Percentiles rank a stretch among this genome's conserved stretches.
Conservation (phyloP, 2,888 invertebrate species). For the Tethea ocularis region DNA sequence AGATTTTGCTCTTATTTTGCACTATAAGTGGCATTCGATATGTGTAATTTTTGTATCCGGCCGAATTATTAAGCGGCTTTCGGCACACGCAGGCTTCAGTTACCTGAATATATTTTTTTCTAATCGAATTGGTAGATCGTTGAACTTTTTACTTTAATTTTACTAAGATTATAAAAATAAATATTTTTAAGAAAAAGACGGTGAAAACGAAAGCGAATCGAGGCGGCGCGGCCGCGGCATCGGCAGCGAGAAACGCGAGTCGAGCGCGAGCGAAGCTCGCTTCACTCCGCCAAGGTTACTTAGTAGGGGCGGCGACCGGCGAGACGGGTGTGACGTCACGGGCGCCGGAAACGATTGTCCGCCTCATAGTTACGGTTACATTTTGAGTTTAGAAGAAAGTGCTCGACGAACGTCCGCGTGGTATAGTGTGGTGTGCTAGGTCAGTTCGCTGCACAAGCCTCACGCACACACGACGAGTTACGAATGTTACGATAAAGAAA, state of each 20-base stretch:
- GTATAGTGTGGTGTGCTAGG: conserved; percentile 61
- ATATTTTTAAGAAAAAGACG: conserved; percentile 54
- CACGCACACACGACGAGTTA: neutral
- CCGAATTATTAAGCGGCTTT: conserved; percentile 49
- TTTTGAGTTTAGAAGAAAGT: conserved; percentile 83
- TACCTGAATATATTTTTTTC: conserved; percentile 19
- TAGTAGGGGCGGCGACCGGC: conserved; percentile 73
- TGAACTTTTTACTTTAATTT: conserved; percentile 32
- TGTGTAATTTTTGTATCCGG: conserved; percentile 74
- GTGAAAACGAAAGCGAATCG: conserved; percentile 69
- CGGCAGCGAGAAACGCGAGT: conserved; percentile 21
- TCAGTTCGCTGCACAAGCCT: conserved; percentile 57
- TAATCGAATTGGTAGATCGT: conserved; percentile 32
- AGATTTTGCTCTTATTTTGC: conserved; percentile 76
- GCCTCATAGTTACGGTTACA: conserved; percentile 81
- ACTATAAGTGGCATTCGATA: conserved; percentile 77
- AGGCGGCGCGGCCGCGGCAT: conserved; percentile 28
- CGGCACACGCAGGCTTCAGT: conserved; percentile 43
- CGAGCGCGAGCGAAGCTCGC: conserved; percentile 26
- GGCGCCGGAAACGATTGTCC: conserved; percentile 81
- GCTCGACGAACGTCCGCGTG: conserved; percentile 46
- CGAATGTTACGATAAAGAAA: neutral
- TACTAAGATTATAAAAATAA: conserved; percentile 45
- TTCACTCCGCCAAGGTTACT: conserved; percentile 67
- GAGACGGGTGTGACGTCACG: conserved; percentile 79